phyloP scores from a whole-genome alignment of 2,113 vertebrate genomes.

The Chaetorhynchus papuensis region DNA sequence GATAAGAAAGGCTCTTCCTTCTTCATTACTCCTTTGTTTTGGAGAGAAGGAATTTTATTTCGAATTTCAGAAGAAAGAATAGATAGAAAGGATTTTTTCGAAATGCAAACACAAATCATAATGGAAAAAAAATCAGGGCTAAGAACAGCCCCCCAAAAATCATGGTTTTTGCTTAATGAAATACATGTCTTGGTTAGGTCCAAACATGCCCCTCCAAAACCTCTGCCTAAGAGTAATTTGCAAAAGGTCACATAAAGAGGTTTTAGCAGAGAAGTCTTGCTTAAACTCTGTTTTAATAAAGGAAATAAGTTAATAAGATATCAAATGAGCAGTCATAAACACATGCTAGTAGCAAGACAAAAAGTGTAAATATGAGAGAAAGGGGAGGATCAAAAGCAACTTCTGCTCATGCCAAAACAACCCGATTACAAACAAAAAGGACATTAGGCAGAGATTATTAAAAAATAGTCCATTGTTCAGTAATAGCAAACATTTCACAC shows the following conservation, averaged over 20 bases:
- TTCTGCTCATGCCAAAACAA: background rate
- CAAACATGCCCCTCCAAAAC: background rate
- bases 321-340: background rate
- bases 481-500: constrained; percentile 67
- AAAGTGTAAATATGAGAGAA: background rate
- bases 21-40: background rate
- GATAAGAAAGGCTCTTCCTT: background rate
- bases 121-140: background rate
- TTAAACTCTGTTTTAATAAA: background rate
- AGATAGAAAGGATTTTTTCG: background rate
- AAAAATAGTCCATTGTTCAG: constrained; percentile 63
- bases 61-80: background rate
- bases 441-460: constrained; percentile 44
- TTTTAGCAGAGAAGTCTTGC: background rate
- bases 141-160: background rate
- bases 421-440: background rate
- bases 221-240: background rate
- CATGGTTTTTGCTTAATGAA: background rate
- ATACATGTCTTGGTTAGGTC: background rate
- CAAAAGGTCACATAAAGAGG: background rate
- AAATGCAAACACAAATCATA: background rate
- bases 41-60: background rate
- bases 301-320: background rate
- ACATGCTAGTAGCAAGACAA: background rate
- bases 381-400: background rate